A percentile compares a stretch with the other conserved stretches of the same genome.
These are phyloP conservation scores for Parnassius orleans DNA, from an alignment of 2,888 invertebrate genomes.

Conservation along the genomic window DNA sequence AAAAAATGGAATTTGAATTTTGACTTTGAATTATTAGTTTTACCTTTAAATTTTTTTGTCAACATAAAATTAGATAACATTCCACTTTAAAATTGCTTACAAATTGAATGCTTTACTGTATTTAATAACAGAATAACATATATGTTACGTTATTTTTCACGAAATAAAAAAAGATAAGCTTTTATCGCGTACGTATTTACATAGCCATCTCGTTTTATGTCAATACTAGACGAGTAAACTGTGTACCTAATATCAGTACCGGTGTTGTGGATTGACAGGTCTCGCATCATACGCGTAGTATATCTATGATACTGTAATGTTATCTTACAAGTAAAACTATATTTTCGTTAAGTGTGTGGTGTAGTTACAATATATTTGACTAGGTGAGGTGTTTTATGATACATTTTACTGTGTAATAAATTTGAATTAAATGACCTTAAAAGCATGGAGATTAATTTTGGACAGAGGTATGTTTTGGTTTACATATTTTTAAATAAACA, in stretches of 20 bases:
- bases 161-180: neutral
- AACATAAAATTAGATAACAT: no score
- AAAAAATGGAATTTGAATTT: no score
- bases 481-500: neutral
- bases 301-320: conserved; percentile 40
- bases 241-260: conserved; percentile 14
- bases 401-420: neutral
- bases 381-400: neutral
- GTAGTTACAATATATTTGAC: neutral
- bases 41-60: no score
- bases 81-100: no score
- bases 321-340: conserved; percentile 50
- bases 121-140: no score
- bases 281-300: neutral
- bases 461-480: conserved; percentile 53
- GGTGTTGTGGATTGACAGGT: conserved; percentile 15
- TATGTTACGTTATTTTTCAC: no score
- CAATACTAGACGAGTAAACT: neutral
- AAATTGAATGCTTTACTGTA: no score
- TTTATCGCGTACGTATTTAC: conserved; percentile 13
- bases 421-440: conserved; percentile 48
- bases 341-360: neutral
- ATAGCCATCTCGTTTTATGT: conserved; percentile 20
- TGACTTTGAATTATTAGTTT: no score
- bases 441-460: conserved; percentile 62